phyloP scores from a whole-genome alignment of 1,140 invertebrate species.

The Steinernema feltiae region DNA sequence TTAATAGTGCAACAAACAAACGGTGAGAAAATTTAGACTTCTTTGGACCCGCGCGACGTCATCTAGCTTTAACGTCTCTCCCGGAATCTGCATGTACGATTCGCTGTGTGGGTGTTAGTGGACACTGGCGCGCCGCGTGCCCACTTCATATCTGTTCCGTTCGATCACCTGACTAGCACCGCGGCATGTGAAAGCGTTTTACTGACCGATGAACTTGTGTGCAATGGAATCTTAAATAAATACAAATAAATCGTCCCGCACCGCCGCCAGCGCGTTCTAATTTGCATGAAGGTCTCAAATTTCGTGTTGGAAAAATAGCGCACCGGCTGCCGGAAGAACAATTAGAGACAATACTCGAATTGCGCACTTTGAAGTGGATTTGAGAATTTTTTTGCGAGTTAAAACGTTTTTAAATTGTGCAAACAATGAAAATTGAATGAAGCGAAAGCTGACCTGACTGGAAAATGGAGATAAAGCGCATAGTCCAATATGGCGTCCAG shows the following conservation, averaged over 20 bases:
- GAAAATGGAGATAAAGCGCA: constrained; percentile 30
- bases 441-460: constrained; percentile 21
- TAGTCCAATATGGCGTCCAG: constrained; percentile 50
- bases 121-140: background rate
- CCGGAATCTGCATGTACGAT: background rate
- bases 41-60: background rate
- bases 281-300: constrained; percentile 4
- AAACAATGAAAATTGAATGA: background rate
- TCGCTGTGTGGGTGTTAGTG: background rate
- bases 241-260: constrained; percentile 7
- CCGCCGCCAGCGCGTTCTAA: background rate
- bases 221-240: constrained; percentile 14
- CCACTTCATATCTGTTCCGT: background rate
- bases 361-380: background rate
- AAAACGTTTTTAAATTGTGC: background rate
- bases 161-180: background rate
- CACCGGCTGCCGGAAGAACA: constrained; percentile 10
- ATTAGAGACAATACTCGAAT: background rate
- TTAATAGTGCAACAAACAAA: background rate
- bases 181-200: background rate
- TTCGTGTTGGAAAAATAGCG: background rate
- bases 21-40: background rate
- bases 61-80: background rate
- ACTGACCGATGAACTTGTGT: background rate
- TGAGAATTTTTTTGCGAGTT: background rate